Base-by-base conservation (phyloP, 2,797 vertebrate genomes). In the Eupleurogrammus muticus region DNA sequence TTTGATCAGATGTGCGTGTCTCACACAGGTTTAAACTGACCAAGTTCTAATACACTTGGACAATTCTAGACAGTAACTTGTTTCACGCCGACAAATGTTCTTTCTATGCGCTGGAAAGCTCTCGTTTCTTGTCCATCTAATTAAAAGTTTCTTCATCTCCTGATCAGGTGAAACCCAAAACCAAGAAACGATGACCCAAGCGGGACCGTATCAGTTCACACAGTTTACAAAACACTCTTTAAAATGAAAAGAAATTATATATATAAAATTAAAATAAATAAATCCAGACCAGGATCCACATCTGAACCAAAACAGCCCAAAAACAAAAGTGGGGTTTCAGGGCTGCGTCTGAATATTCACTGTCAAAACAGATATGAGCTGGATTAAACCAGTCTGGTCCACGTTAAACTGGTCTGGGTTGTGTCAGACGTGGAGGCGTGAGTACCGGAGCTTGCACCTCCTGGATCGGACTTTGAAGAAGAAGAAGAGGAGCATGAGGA, bases 401-500 rank as follows among this genome's bases (percentile, higher is more conserved):
- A 0, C 2, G 2, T 36, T 7, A 51, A 51, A 13, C 36, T 0
- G 3, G 58, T 34, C 34, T 0, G 10, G 8, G 9, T 56, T 8
- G 0, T 64, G 10, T 89, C 77, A 92, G 21, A 97, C 95, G 0
- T 93, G 80, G 0, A 94, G 92, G 0, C 93, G 94, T 7, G 81
- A 77, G 72, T 90, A 67, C 19, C 90, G 91, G 9, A 93, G 88
- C 19, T 94, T 98, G 96, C 97, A 95, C 13, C 95, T 90, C 60
- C 92, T 94, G 44, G 97, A 95, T 0, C 96, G 93, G 74, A 97
- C 79, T 4, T 93, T 95, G 87, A 99, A 98, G 83, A 99, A 97
- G 80, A 98, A 97, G 93, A 95, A 98, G 94, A 99, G 95, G 23
- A 98, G 75, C 95, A 99, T 97, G 42, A 99, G 86, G 70, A 98